Evolutionary conservation across 1,140 invertebrate genomes (phyloP), one percentile per base, ranked within the genome.

Genomic region (Dolichoris vasculosae): DNA sequence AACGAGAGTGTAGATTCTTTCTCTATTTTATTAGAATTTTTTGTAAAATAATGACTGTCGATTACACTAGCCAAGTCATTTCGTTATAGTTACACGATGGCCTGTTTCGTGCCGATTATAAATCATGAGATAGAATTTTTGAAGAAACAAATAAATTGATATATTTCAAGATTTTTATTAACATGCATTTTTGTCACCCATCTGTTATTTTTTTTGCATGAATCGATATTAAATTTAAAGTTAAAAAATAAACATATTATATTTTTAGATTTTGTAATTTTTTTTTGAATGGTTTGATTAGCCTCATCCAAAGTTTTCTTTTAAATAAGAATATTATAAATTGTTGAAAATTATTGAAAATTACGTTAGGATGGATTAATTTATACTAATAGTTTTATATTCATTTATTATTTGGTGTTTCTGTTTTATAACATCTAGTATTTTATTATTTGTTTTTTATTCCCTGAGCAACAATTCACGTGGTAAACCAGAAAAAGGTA

Each of bases 91-190:
- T 20, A 59, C 35, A 79, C 11, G 30, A 79, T 46, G 3, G 35
- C 59, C 23, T 43, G n/a, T 63, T 80, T 85, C 38, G 2, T n/a
- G 48, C 17, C 48, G n/a, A 73, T 80, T 73, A 80, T 80, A 59
- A 85, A 63, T 85, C 40, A 73, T 80, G 23, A 85, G n/a, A 78
- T 38, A 26, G 30, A 46, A 78, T 78, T 78, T 84, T 73, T 13
- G 75, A 78, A 59, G 23, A 23, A 73, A 64, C 40, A 78, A 84
- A 84, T 77, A 84, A 84, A 78, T 71, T 40, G 17, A 78, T 78
- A 73, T 69, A 59, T 59, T 73, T 80, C 1, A 85, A 69, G 17
- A 84, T 69, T 69, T 67, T 59, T 30, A 23, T 40, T 82, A 67
- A 67, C 26, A 20, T 48, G 38, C 55, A 73, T 73, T 73, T 73